Evolutionary conservation across 2,113 vertebrate species (phyloP), one percentile per base, ranked within the genome.

Genomic region (Cygnus buccinator): DNA sequence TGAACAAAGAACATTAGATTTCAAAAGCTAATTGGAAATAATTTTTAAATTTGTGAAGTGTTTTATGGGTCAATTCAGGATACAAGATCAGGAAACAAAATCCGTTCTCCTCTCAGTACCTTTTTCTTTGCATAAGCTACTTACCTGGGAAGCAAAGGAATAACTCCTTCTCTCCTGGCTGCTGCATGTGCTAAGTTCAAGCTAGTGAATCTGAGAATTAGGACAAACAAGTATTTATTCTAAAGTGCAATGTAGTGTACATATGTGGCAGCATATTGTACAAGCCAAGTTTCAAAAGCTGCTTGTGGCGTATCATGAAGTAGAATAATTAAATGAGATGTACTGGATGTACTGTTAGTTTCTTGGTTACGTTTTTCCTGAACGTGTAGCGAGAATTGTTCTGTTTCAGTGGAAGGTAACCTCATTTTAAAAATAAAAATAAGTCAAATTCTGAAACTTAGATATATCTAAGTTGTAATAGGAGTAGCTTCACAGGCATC

Each of bases 261-360:
- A 4, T 50, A 26, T 9, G 6, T 39, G 29, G 55, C 39, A 86
- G 58, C 25, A 28, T 71, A 14, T 26, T 44, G 26, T 39, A 23
- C 5, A 72, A 55, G 17, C 63, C 20, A 75, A 11, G 15, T 67
- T 82, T 78, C 55, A 63, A 4, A 85, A 67, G 39, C 55, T 94
- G 18, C 11, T 72, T 9, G 12, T 9, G 19, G 67, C 50, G 10
- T 68, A 11, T 28, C 71, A 16, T 21, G 48, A 86, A 6, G 13
- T 52, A 55, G 18, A 83, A 17, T n/a, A 68, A 70, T 3, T 43
- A 58, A 82, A 20, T 85, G 13, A 70, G 80, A 48, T 68, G 37
- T 0, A 35, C 11, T 10, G 7, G 79, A 61, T 68, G 39, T 0
- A n/a, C 11, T 11, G 5, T 52, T 82, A 81, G 5, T 6, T 20